Evolutionary conservation across 1,140 invertebrate genomes (phyloP), one percentile per base, ranked within the genome.

Genomic region (Drosophila insularis): DNA sequence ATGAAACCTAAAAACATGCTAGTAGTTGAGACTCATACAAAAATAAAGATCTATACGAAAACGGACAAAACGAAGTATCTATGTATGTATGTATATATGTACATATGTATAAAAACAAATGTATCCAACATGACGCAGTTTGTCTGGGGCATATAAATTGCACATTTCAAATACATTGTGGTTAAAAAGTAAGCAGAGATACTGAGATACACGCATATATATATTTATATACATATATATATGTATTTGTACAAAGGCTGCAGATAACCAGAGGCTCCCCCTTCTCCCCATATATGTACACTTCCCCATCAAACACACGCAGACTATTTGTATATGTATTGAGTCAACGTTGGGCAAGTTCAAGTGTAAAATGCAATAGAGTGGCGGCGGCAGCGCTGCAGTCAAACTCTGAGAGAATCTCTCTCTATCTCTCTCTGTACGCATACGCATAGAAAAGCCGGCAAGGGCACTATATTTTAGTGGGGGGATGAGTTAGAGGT

Each of bases 351-450:
- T 82, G 71, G 65, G 85, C 84, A 89, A 89, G 84, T 89, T 89
- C 84, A 89, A 89, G 84, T 89, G 84, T 89, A 89, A 80, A 89
- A 89, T 89, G 85, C 85, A 89, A 73, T 89, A 80, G 80, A 89
- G 35, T 37, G 35, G 11, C 35, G 35, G 10, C 10, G 11, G 11
- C 35, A 37, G 76, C 75, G 65, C 62, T 77, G 77, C 77, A 77
- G 23, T 53, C 21, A 21, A 63, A 32, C 31, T 27, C 31, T 56
- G 55, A 65, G 35, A 80, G 77, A 73, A 64, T 37, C 53, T 63
- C 19, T 14, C 14, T 60, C 14, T 67, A 14, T 59, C 13, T 23
- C 43, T 40, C 71, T 73, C 71, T 78, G 68, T 78, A 89, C 82
- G 84, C 84, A 84, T 77, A 79, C 84, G 84, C 84, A 87, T 80